These are phyloP conservation scores for Dynastes grantii DNA, from an alignment of 2,888 invertebrate species.

Conservation along the genomic window DNA sequence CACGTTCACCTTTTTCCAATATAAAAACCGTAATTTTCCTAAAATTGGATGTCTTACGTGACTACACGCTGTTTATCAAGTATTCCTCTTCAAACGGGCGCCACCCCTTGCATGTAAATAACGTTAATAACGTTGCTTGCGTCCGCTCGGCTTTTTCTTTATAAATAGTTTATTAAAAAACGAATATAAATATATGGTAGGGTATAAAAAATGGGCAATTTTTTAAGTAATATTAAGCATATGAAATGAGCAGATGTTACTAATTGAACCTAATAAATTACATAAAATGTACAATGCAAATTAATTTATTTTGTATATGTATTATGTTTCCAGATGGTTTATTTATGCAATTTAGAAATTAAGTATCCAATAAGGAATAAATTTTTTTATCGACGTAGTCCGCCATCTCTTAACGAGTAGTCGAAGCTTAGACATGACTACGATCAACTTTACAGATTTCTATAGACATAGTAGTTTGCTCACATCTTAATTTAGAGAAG, in stretches of 20 bases:
- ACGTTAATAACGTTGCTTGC: neutral
- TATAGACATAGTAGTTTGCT: neutral
- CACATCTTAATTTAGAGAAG: neutral
- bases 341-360: neutral
- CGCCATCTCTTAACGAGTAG: conserved; percentile 3
- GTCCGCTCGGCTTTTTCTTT: neutral
- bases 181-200: neutral
- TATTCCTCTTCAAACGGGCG: conserved; percentile 1
- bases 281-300: too few species aligned
- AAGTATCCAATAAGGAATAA: too few species aligned
- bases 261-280: too few species aligned
- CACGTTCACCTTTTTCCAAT: neutral
- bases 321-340: too few species aligned
- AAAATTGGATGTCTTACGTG: conserved; percentile 11
- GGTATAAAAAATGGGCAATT: too few species aligned
- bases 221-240: too few species aligned
- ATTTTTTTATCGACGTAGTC: too few species aligned
- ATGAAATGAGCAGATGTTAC: too few species aligned
- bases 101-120: conserved; percentile 18
- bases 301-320: too few species aligned
- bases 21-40: neutral
- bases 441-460: neutral
- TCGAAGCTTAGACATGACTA: neutral
- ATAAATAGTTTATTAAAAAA: neutral
- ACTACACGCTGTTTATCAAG: neutral